phyloP scores from a whole-genome alignment of 2,113 vertebrate species.

The Gopherus evgoodei region DNA sequence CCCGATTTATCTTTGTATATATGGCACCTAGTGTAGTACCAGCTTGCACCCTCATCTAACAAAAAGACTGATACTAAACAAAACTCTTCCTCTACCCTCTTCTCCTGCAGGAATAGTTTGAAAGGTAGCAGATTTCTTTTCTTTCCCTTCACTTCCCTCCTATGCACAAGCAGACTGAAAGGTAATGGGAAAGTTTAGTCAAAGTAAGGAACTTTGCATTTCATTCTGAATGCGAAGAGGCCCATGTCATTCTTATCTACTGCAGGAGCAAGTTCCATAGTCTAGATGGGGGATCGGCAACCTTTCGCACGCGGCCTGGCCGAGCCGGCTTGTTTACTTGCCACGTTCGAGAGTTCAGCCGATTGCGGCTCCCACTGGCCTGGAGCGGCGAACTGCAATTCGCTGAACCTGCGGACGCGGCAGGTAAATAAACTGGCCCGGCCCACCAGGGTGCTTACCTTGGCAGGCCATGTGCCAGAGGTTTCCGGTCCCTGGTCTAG shows the following conservation, averaged over 20 bases:
- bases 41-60: background rate
- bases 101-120: background rate
- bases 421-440: too few relatives aligned
- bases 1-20: accelerated
- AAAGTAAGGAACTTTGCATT: background rate
- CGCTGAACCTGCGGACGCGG: too few relatives aligned
- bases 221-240: background rate
- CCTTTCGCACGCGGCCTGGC: too few relatives aligned
- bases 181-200: accelerated
- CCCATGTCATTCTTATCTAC: background rate
- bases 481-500: accelerated
- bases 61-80: background rate
- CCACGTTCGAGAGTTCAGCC: too few relatives aligned
- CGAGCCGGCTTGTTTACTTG: too few relatives aligned
- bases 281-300: accelerated
- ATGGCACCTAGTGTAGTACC: background rate
- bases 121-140: background rate
- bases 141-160: background rate
- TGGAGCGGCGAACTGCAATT: too few relatives aligned
- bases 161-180: background rate
- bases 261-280: accelerated
- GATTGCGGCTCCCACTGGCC: too few relatives aligned
- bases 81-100: background rate
- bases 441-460: too few relatives aligned
- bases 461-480: too few relatives aligned